Percentiles rank a stretch among this genome's conserved stretches.
These are phyloP conservation scores for Yoshiicerus persimilis DNA, from an alignment of 1,140 invertebrate genomes.

Conservation along the genomic window DNA sequence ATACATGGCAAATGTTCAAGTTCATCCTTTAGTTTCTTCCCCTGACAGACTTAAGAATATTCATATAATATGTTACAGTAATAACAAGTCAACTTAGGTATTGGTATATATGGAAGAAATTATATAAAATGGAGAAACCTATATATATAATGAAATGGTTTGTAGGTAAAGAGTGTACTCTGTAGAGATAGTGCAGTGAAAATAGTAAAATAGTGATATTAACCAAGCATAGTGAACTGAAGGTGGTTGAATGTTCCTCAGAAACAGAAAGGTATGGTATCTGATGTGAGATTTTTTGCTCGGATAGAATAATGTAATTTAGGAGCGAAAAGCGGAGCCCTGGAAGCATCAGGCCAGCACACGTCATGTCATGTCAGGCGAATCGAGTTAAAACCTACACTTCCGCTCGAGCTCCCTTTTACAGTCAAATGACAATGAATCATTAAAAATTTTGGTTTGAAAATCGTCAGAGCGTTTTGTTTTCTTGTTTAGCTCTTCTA, in stretches of 20 bases:
- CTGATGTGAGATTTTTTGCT: not conserved
- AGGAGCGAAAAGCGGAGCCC: not conserved
- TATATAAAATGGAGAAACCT: not conserved
- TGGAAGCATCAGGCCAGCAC: not conserved
- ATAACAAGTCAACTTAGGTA: not conserved
- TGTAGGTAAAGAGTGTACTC: not conserved
- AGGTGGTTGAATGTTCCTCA: not conserved
- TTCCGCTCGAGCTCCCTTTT: constrained; percentile 7
- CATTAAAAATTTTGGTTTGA: not conserved
- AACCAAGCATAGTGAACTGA: not conserved
- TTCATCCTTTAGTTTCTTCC: not conserved
- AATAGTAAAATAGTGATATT: not conserved
- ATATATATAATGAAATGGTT: not conserved
- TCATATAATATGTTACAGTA: not conserved
- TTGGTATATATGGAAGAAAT: no score
- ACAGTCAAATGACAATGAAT: constrained; percentile 2
- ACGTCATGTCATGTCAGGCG: constrained; percentile 6
- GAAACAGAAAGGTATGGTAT: not conserved
- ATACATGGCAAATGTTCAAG: not conserved
- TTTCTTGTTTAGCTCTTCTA: not conserved
- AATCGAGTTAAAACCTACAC: not conserved
- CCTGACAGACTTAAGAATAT: not conserved
- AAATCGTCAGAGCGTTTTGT: not conserved
- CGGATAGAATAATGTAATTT: not conserved
- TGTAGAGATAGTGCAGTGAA: not conserved